Evolutionary conservation across 1,140 invertebrate species (phyloP).

Genomic region (Drosophila ananassae): DNA sequence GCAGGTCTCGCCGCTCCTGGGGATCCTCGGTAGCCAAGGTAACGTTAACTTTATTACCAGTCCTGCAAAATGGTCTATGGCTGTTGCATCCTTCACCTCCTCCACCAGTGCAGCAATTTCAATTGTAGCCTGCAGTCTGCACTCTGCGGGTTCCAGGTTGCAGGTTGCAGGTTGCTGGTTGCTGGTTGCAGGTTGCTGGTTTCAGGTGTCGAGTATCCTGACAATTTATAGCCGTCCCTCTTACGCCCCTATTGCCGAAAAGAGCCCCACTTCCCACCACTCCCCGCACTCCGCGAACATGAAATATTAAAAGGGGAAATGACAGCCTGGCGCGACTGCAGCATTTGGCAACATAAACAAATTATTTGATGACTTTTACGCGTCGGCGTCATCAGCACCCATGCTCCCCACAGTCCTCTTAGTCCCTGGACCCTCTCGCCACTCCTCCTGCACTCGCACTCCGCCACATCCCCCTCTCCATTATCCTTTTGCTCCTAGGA

Average conservation of each 20-base stretch:
- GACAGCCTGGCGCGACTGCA: constrained; percentile 27
- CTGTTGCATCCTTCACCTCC: constrained; percentile 12
- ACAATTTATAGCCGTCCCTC: neutral
- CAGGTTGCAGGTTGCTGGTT: constrained; percentile 2
- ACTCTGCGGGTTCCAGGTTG: constrained; percentile 4
- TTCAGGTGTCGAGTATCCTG: constrained; percentile 3
- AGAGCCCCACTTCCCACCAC: too few relatives aligned
- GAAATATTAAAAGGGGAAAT: constrained; percentile 43
- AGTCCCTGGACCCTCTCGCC: neutral
- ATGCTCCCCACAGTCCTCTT: neutral
- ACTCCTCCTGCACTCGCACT: neutral
- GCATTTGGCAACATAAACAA: constrained; percentile 75
- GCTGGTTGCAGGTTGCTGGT: constrained; percentile 7
- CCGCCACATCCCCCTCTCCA: neutral
- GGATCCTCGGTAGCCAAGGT: constrained; percentile 22
- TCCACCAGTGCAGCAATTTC: neutral
- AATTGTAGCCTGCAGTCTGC: constrained; percentile 7
- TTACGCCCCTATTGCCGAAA: neutral
- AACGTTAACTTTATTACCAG: constrained; percentile 50
- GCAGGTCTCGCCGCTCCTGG: neutral
- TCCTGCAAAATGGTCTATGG: constrained; percentile 39
- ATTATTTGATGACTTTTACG: constrained; percentile 75
- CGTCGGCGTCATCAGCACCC: constrained; percentile 17
- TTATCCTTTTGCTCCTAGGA: neutral
- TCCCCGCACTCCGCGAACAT: constrained; percentile 24